A percentile compares a stretch with the other conserved stretches of the same genome.
These are phyloP conservation scores for Nowickia ferox DNA, from an alignment of 2,888 invertebrate genomes.

Conservation along the genomic window DNA sequence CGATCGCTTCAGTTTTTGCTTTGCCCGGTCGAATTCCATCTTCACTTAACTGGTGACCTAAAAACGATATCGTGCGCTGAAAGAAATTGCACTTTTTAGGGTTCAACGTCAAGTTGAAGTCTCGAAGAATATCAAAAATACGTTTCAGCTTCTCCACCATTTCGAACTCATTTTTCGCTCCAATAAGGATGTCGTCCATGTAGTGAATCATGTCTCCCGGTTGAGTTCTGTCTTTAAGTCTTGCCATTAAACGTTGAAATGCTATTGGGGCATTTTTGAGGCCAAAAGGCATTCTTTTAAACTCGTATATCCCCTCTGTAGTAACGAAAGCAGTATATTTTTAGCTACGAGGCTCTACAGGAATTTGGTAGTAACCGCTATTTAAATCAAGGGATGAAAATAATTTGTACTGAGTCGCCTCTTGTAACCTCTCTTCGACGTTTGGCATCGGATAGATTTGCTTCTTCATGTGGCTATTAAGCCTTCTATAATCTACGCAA, in stretches of 20 bases:
- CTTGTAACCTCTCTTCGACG: slow-evolving; percentile 60
- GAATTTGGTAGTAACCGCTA: slow-evolving; percentile 62
- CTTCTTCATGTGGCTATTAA: slow-evolving; percentile 61
- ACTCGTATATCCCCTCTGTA: no score
- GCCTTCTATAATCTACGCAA: slow-evolving; percentile 60
- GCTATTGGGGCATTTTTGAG: neutral
- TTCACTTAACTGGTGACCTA: neutral
- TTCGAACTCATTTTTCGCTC: no score
- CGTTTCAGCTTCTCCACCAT: no score
- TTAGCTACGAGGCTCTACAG: slow-evolving; percentile 7
- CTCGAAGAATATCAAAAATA: neutral
- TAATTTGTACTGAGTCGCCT: slow-evolving; percentile 25
- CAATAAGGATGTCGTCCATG: slow-evolving; percentile 68
- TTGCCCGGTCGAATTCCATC: no score
- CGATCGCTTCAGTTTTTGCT: slow-evolving; percentile 50
- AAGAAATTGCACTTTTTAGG: neutral
- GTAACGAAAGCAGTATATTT: no score
- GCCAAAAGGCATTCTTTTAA: slow-evolving; percentile 67
- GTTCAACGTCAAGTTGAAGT: neutral
- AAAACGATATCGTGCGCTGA: no score
- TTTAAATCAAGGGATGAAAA: slow-evolving; percentile 35
- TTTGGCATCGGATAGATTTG: slow-evolving; percentile 67
- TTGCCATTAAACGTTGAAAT: slow-evolving; percentile 56
- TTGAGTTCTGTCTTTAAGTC: slow-evolving; percentile 31
- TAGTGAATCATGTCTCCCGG: slow-evolving; percentile 59